Percentiles rank a stretch among this genome's conserved stretches.
phyloP scores from a whole-genome alignment of 1,140 invertebrate species.

The Cyclargus thomasi region DNA sequence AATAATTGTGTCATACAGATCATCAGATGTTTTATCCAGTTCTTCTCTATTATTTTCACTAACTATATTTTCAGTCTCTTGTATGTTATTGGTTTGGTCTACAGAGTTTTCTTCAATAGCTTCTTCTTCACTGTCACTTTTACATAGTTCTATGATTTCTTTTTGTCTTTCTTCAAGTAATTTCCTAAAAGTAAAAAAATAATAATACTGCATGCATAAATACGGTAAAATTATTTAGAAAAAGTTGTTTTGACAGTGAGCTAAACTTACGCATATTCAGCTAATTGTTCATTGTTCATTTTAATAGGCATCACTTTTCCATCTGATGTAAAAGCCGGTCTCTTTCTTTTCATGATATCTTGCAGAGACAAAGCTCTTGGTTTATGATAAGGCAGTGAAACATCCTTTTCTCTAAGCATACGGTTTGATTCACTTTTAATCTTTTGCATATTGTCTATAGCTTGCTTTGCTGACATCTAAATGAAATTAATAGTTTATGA shows the following conservation, averaged over 20 bases:
- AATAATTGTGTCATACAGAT: conserved; percentile 9
- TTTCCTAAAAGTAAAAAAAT: conserved; percentile 52
- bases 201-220: no score
- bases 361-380: conserved; percentile 83
- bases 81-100: conserved; percentile 13
- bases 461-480: conserved; percentile 76
- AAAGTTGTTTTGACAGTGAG: neutral
- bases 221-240: no score
- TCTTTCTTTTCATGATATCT: conserved; percentile 78
- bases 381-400: conserved; percentile 86
- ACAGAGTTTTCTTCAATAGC: conserved; percentile 33
- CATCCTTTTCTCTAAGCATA: conserved; percentile 80
- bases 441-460: conserved; percentile 74
- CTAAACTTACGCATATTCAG: conserved; percentile 74
- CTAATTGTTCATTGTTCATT: conserved; percentile 75
- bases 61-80: conserved; percentile 12
- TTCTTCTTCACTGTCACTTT: conserved; percentile 75
- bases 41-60: neutral
- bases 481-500: neutral
- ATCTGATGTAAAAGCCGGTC: conserved; percentile 50
- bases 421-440: conserved; percentile 79
- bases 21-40: conserved; percentile 2
- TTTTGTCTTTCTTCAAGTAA: conserved; percentile 76
- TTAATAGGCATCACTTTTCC: conserved; percentile 68
- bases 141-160: conserved; percentile 77